phyloP scores from a whole-genome alignment of 2,113 vertebrate species.

The Sciurus niger region DNA sequence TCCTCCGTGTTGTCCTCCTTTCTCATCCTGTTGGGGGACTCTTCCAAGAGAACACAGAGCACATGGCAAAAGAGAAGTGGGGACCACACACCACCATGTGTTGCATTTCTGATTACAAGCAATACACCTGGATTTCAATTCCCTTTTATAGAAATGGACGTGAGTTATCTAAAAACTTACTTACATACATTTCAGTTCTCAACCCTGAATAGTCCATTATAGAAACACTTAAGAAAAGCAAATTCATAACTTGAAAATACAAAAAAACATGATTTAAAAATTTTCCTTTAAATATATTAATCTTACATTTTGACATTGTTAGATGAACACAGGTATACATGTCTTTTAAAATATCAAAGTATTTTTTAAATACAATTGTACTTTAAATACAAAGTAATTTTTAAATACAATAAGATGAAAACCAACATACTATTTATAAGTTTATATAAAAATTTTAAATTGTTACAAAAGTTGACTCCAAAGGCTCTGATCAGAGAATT shows the following conservation, averaged over 20 bases:
- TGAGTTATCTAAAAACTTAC: neutral
- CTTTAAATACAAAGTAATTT: slow-evolving; percentile 83
- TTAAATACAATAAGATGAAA: slow-evolving; percentile 85
- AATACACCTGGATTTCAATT: neutral
- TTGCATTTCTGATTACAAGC: neutral
- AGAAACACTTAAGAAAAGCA: slow-evolving; percentile 34
- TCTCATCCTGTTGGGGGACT: neutral
- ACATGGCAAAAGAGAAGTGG: neutral
- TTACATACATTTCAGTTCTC: neutral
- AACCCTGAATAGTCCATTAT: slow-evolving; percentile 2
- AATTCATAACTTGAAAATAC: neutral
- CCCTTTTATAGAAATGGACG: neutral
- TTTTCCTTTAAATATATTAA: slow-evolving; percentile 82
- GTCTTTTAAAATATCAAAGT: slow-evolving; percentile 85
- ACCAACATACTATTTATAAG: slow-evolving; percentile 74
- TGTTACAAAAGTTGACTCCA: slow-evolving; percentile 64
- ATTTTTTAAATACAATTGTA: slow-evolving; percentile 85
- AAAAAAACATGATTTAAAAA: slow-evolving; percentile 86
- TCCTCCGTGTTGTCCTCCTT: neutral
- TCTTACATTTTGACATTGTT: slow-evolving; percentile 83
- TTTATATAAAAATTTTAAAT: slow-evolving; percentile 78
- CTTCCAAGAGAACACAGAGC: neutral
- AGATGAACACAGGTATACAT: slow-evolving; percentile 82
- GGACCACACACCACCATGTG: too few species aligned
- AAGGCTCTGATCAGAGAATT: too few species aligned